Evolutionary conservation across 2,113 vertebrate species (phyloP).

Genomic region (Piprites chloris): DNA sequence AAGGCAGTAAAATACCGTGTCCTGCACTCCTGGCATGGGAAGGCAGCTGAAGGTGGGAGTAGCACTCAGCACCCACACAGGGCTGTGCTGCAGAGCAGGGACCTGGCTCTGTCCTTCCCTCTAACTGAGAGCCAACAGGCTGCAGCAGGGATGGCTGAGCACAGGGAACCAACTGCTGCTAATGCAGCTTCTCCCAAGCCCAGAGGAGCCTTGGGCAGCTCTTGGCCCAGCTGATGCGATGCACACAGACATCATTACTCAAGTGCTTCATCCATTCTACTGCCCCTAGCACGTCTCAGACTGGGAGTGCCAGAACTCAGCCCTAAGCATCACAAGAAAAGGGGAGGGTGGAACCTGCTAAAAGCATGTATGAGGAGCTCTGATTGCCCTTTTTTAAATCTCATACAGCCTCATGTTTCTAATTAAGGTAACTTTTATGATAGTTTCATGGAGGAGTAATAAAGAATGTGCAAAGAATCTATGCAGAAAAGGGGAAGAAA

Average conservation of each 20-base stretch:
- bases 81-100: background rate
- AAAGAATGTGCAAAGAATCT: constrained; percentile 1
- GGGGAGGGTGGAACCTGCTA: background rate
- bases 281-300: background rate
- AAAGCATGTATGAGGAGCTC: background rate
- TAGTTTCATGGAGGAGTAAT: background rate
- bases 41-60: accelerated
- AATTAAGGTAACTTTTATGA: background rate
- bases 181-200: background rate
- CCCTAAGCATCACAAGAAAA: background rate
- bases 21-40: background rate
- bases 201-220: background rate
- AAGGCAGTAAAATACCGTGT: background rate
- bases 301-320: background rate
- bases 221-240: background rate
- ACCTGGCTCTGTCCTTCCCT: background rate
- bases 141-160: background rate
- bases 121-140: background rate
- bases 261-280: background rate
- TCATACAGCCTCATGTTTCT: background rate
- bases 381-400: background rate
- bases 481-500: background rate
- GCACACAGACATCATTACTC: no score
- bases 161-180: background rate
- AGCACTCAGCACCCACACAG: background rate